A percentile compares a stretch with the other conserved stretches of the same genome.
Conservation (phyloP, 2,888 invertebrate genomes). For the Metallyticus violacea region DNA sequence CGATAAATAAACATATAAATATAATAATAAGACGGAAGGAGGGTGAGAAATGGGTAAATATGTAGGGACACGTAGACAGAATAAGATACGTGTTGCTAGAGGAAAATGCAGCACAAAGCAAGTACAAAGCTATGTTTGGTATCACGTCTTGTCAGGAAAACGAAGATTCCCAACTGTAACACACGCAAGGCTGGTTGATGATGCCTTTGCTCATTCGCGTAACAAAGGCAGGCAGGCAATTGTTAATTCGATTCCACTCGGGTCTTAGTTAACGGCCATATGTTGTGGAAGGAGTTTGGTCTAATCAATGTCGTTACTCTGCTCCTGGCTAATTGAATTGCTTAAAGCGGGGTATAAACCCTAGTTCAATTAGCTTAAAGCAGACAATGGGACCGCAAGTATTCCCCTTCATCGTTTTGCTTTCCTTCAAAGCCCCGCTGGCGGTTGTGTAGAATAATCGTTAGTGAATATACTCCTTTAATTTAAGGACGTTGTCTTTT, state of each 20-base stretch:
- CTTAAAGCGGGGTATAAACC: neutral
- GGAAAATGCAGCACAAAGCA: neutral
- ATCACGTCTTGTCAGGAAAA: neutral
- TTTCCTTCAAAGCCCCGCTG: neutral
- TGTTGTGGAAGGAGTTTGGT: slow-evolving; percentile 12
- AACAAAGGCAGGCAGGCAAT: neutral
- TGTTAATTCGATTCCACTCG: neutral
- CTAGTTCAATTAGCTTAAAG: neutral
- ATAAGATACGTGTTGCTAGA: neutral
- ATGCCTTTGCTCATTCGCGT: neutral
- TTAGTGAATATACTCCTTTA: neutral
- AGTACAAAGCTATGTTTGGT: neutral
- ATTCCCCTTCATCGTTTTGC: neutral
- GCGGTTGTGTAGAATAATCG: no score
- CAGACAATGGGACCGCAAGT: neutral
- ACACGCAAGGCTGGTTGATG: neutral
- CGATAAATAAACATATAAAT: neutral
- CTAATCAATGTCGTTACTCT: neutral
- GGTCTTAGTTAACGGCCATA: neutral
- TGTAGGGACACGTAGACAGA: no score
- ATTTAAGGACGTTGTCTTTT: neutral
- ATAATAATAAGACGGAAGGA: neutral
- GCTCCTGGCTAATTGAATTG: neutral
- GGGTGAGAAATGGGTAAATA: neutral
- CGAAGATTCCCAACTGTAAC: neutral